These are phyloP conservation scores for Thaumatotibia leucotreta DNA, from an alignment of 1,140 invertebrate genomes.

Conservation along the genomic window DNA sequence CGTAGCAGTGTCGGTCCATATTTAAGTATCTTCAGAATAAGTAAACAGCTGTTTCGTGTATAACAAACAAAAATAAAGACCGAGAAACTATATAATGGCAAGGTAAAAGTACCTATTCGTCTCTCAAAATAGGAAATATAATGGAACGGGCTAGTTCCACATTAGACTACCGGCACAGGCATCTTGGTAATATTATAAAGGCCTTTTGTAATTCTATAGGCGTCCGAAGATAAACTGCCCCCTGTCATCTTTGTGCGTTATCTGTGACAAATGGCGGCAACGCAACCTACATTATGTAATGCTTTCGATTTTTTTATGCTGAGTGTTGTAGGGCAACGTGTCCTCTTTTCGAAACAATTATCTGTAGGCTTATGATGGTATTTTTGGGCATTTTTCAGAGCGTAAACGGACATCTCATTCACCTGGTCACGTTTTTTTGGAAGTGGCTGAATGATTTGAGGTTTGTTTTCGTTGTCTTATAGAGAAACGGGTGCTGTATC, in stretches of 20 bases:
- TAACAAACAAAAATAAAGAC: neutral
- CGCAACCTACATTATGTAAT: slow-evolving; percentile 1
- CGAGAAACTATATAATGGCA: neutral
- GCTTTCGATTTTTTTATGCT: neutral
- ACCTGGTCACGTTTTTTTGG: too few species aligned
- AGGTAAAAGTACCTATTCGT: neutral
- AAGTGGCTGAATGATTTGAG: too few species aligned
- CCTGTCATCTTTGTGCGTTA: slow-evolving; percentile 6
- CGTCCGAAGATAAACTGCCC: slow-evolving; percentile 7
- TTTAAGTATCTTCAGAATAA: too few species aligned
- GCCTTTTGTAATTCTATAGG: neutral
- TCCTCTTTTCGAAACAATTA: neutral
- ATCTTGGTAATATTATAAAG: neutral
- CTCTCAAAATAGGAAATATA: neutral
- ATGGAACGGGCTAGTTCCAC: neutral
- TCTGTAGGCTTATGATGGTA: too few species aligned
- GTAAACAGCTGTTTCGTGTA: neutral
- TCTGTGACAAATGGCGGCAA: slow-evolving; percentile 5
- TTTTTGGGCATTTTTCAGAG: too few species aligned
- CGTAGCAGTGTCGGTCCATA: too few species aligned
- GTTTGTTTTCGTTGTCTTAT: too few species aligned
- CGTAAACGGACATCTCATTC: too few species aligned
- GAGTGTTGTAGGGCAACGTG: neutral
- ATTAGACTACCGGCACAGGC: neutral
- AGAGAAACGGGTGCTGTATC: too few species aligned